Base-by-base conservation (phyloP, 2,113 vertebrate genomes). In the Podiceps cristatus region DNA sequence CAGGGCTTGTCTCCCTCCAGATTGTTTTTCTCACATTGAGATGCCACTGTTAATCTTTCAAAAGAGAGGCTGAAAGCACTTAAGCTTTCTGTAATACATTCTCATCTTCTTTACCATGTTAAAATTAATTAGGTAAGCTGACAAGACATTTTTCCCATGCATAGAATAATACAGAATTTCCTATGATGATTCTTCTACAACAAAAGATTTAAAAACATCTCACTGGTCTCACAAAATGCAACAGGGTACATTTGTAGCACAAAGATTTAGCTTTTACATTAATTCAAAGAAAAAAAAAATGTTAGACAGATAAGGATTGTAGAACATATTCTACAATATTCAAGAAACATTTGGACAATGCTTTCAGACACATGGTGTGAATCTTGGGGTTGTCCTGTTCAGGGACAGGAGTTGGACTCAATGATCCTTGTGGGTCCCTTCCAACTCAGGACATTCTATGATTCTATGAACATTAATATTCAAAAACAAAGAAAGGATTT, bases 11-110 rank as follows among this genome's bases (percentile, higher is more conserved):
- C 67, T 97, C 52, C 24, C 37, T 35, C 37, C 93, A 92, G 86
- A 93, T 71, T 96, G 76, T 97, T 97, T 97, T 93, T 96, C 71
- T 88, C 82, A 40, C 81, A 93, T 27, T 82, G n/a, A 96, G 16
- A 81, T 93, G 63, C 77, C 68, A 75, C 55, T 66, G 45, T 78
- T 96, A 95, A 91, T 95, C 44, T 88, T 94, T 92, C 86, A 78
- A 93, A 94, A 84, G 76, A 85, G 50, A 95, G 75, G 47, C 76
- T 92, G 94, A 88, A 97, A 71, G 15, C 29, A 64, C 89, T 96
- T 95, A 89, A 84, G 52, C 24, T 91, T 85, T 83, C 88, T 74
- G 66, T 88, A 96, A 96, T 88, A 80, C 8, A 62, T 95, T 91
- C 52, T 80, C 64, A 52, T 81, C 53, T 84, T 59, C 75, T 90